Percentiles rank a stretch among this genome's conserved stretches.
phyloP scores from a whole-genome alignment of 2,888 invertebrate species.

The Andrena trimmerana region DNA sequence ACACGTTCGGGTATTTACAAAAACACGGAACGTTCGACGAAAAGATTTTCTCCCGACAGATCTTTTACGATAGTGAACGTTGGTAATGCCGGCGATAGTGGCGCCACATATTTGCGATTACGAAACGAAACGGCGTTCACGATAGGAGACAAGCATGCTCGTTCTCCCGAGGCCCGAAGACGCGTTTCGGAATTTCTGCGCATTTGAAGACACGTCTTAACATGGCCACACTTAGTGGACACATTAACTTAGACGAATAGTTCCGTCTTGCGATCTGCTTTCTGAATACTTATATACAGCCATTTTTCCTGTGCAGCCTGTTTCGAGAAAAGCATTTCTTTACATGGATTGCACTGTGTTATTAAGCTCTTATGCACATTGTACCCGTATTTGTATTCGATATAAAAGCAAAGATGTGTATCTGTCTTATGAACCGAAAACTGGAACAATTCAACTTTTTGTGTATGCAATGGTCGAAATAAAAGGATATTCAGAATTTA shows the following conservation, averaged over 20 bases:
- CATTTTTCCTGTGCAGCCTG: neutral
- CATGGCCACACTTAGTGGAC: constrained; percentile 14
- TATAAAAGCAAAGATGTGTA: neutral
- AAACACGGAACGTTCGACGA: constrained; percentile 43
- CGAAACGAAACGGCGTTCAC: constrained; percentile 55
- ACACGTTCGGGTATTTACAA: constrained; percentile 17
- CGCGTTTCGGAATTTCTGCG: constrained; percentile 55
- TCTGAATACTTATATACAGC: neutral
- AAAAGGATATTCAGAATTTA: neutral
- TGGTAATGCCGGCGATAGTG: constrained; percentile 67
- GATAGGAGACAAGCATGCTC: constrained; percentile 48
- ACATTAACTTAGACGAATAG: constrained; percentile 21
- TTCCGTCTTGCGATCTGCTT: neutral
- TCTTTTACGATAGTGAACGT: constrained; percentile 71
- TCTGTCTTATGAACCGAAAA: neutral
- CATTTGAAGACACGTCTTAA: constrained; percentile 50
- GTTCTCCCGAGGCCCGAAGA: constrained; percentile 31
- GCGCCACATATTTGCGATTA: constrained; percentile 66
- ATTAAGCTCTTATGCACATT: neutral
- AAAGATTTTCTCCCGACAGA: constrained; percentile 63
- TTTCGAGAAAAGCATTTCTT: constrained; percentile 1
- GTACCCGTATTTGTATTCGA: neutral
- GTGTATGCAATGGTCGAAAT: neutral
- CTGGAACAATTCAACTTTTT: neutral
- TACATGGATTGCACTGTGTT: neutral